phyloP scores from a whole-genome alignment of 1,140 invertebrate genomes.

The Aethina tumida region DNA sequence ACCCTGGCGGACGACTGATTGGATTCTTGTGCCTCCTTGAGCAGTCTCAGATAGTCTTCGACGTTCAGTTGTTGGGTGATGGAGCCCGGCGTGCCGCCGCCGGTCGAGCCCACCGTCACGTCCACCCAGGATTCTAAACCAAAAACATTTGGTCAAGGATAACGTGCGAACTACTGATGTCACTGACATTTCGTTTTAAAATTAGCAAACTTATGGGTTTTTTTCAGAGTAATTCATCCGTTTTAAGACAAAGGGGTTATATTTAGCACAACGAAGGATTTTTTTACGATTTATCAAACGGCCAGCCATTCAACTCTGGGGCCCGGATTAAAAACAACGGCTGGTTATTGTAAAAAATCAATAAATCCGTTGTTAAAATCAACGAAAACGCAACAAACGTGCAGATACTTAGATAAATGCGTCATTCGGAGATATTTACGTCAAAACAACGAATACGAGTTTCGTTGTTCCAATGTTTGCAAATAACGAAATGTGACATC shows the following conservation, averaged over 20 bases:
- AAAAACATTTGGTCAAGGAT: constrained; percentile 9
- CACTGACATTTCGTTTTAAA: constrained; percentile 1
- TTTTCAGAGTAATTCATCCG: constrained; percentile 1
- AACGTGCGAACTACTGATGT: constrained; percentile 5
- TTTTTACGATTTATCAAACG: too few species aligned
- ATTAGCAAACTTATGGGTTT: not conserved
- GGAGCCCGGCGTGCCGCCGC: constrained; percentile 50
- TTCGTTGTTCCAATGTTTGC: too few species aligned
- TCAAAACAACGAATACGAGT: constrained; percentile 17
- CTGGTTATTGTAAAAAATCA: too few species aligned
- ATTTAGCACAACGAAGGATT: not conserved
- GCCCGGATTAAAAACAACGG: too few species aligned
- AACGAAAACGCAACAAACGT: constrained; percentile 2
- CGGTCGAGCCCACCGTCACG: constrained; percentile 44
- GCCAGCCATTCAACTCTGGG: too few species aligned
- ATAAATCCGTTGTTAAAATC: constrained; percentile 3
- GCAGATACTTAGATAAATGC: constrained; percentile 6
- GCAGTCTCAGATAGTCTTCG: constrained; percentile 72
- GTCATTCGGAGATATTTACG: constrained; percentile 9
- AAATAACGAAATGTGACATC: constrained; percentile 15
- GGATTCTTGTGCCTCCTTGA: constrained; percentile 81
- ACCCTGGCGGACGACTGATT: constrained; percentile 74
- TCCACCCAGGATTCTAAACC: constrained; percentile 79
- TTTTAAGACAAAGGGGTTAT: not conserved
- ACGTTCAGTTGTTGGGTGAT: constrained; percentile 53